Base-by-base conservation (phyloP, 2,888 invertebrate genomes). In the Formica aserva region DNA sequence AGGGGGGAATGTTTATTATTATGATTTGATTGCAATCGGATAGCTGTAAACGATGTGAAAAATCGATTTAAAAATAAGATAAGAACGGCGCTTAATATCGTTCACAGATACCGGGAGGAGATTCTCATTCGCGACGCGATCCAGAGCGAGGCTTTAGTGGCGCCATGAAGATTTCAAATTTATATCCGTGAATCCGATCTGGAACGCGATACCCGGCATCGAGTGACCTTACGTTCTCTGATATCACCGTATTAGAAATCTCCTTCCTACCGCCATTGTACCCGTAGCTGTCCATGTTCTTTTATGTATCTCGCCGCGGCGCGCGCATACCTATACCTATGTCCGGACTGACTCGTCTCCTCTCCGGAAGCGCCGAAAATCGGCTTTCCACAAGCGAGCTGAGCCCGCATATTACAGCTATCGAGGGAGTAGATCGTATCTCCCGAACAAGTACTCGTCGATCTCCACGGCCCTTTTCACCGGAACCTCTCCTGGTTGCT, bases 381-480 rank as follows among this genome's bases (percentile, higher is more conserved):
- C 86, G 65, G 72, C 86, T 83, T 88, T 88, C 86, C 65, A n/a
- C 85, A 62, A 81, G 74, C 45, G 29, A 76, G 67, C 75, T 38
- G 67, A 74, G 74, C 65, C 82, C 82, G 65, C 84, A 66, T 84
- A 76, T 84, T 84, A 83, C 77, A 83, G 63, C 69, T 60, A 80
- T 74, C 69, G 76, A 78, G 77, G 77, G 80, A 84, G 65, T 82
- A 85, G 80, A 86, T 88, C 62, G 80, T 86, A 89, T 88, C 85
- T 83, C 57, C 62, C 32, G 57, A 38, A 83, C 82, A 77, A 83
- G 67, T 71, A 72, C 82, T 86, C 84, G 55, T 82, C 82, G 57
- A 84, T 84, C 67, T 76, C 60, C 57, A 29, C 52, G 32, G 62
- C 76, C 41, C 38, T 75, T 75, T 85, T 83, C 60, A 45, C 69